Conservation (phyloP, 1,140 invertebrate genomes). For the Dendrolimus kikuchii region DNA sequence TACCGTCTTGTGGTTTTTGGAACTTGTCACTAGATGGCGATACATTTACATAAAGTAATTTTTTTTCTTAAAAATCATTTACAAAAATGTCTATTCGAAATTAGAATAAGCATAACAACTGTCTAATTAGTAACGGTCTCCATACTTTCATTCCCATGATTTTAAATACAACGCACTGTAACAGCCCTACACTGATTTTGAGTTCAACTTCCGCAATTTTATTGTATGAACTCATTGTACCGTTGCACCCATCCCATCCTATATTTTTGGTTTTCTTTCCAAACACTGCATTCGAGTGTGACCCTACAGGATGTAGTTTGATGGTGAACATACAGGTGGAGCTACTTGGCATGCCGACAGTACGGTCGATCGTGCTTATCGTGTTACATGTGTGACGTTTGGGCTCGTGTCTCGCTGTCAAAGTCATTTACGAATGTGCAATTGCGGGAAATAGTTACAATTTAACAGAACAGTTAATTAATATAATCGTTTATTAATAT, state of each 20-base stretch:
- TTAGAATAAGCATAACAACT: neutral
- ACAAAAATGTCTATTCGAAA: too few species aligned
- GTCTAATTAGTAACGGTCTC: neutral
- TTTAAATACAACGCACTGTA: conserved; percentile 14
- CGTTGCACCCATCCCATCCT: conserved; percentile 58
- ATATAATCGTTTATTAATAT: conserved; percentile 14
- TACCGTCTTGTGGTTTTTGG: conserved; percentile 1
- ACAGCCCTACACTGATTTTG: conserved; percentile 23
- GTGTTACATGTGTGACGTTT: conserved; percentile 42
- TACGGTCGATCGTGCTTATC: conserved; percentile 31
- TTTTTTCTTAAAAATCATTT: too few species aligned
- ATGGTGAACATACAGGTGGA: conserved; percentile 57
- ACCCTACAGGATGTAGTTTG: conserved; percentile 60
- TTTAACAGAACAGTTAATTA: conserved; percentile 23
- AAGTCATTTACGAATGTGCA: conserved; percentile 43
- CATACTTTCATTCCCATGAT: conserved; percentile 15
- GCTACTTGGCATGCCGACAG: conserved; percentile 37
- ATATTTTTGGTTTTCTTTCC: conserved; percentile 47
- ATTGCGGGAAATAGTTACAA: conserved; percentile 33
- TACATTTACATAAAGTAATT: neutral
- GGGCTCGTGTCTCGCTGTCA: conserved; percentile 41
- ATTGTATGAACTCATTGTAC: conserved; percentile 47
- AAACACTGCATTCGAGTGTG: conserved; percentile 26
- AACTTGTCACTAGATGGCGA: conserved; percentile 22
- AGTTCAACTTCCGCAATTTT: conserved; percentile 38